These are phyloP conservation scores for Empidonax alnorum DNA, from an alignment of 2,113 vertebrate genomes.

Conservation along the genomic window DNA sequence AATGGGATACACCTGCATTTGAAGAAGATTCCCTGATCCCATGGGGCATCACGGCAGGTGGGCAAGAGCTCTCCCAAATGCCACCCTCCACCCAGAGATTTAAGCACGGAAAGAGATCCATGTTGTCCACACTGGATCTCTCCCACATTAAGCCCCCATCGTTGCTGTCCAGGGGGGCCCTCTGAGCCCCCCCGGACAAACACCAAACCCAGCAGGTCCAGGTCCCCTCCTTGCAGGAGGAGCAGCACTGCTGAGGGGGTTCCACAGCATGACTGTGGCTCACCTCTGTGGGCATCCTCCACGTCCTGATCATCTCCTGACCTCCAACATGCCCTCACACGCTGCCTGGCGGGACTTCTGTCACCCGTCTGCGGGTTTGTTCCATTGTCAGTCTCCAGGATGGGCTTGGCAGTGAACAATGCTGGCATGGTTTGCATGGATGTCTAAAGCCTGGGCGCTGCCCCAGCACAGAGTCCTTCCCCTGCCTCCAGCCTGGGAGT, in stretches of 20 bases:
- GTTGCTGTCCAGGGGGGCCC: accelerated
- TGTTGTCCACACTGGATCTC: neutral
- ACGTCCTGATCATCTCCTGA: neutral
- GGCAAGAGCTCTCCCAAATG: neutral
- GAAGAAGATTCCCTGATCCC: neutral
- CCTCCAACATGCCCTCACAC: neutral
- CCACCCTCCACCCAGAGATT: neutral
- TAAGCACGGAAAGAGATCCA: neutral
- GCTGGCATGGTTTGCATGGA: accelerated
- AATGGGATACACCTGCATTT: conserved; percentile 51
- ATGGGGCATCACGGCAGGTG: accelerated
- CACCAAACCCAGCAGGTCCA: neutral
- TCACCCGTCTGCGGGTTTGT: neutral
- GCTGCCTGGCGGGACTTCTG: accelerated
- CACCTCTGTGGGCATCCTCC: accelerated
- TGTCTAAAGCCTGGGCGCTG: neutral
- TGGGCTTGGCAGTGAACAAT: accelerated
- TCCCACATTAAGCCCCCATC: neutral
- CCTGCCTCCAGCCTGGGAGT: neutral
- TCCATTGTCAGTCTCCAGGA: neutral
- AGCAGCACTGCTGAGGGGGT: neutral
- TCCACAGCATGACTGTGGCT: neutral
- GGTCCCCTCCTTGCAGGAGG: neutral
- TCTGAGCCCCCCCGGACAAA: accelerated
- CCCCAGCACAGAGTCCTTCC: neutral